phyloP scores from a whole-genome alignment of 1,140 invertebrate species.

The Zaprionus ornatus region DNA sequence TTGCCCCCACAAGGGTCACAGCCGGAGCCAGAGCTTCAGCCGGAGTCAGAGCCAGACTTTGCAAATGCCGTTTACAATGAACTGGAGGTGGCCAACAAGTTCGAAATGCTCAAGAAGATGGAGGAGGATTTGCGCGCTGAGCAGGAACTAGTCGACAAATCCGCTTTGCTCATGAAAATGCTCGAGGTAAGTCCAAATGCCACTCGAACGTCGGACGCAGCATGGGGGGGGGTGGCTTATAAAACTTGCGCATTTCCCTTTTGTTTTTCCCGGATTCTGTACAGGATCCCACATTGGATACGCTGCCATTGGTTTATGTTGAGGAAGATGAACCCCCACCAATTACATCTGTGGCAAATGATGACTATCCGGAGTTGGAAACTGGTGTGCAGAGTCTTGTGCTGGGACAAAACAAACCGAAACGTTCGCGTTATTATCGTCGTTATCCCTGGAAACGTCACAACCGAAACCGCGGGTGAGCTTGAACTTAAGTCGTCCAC shows the following conservation, averaged over 20 bases:
- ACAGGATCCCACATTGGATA: slow-evolving; percentile 75
- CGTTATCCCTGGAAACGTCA: slow-evolving; percentile 87
- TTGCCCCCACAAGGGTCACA: slow-evolving; percentile 36
- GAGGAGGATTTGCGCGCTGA: slow-evolving; percentile 78
- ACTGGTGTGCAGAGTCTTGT: slow-evolving; percentile 40
- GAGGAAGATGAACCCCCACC: slow-evolving; percentile 72
- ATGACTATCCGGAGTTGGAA: slow-evolving; percentile 63
- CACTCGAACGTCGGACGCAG: background rate
- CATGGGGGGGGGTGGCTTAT: background rate
- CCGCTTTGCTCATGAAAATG: slow-evolving; percentile 82
- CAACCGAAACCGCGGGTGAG: slow-evolving; percentile 80
- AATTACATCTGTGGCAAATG: slow-evolving; percentile 17
- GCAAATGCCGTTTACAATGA: slow-evolving; percentile 69
- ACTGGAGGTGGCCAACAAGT: slow-evolving; percentile 70
- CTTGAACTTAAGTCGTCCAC: slow-evolving; percentile 1
- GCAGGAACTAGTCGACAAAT: slow-evolving; percentile 82
- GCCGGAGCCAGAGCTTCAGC: slow-evolving; percentile 27
- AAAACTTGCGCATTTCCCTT: background rate
- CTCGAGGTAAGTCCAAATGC: slow-evolving; percentile 65
- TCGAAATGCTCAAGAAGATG: slow-evolving; percentile 74
- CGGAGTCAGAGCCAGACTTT: slow-evolving; percentile 58
- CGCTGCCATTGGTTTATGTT: slow-evolving; percentile 84
- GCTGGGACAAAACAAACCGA: slow-evolving; percentile 64
- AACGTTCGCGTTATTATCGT: slow-evolving; percentile 86
- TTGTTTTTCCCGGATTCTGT: background rate